Evolutionary conservation across 2,113 vertebrate species (phyloP).

Genomic region (Mormyrus iriodes): DNA sequence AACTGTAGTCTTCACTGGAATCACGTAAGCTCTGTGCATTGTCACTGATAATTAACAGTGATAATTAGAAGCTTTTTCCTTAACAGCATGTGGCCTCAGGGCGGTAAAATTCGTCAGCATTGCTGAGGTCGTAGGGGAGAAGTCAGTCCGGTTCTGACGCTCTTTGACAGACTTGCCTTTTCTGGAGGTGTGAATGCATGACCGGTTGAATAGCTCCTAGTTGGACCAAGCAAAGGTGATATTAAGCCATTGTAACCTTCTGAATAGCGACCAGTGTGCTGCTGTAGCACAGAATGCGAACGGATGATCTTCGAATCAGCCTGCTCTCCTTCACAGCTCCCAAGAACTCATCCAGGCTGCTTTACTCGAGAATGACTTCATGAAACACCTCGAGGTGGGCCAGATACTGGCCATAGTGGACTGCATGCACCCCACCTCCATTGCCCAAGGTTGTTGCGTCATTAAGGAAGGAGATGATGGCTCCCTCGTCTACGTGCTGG

Average conservation of each 20-base stretch:
- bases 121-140: background rate
- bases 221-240: background rate
- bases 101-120: background rate
- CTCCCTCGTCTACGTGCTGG: slow-evolving; percentile 59
- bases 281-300: slow-evolving; percentile 7
- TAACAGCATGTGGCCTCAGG: background rate
- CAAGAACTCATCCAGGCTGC: slow-evolving; percentile 52
- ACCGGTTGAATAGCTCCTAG: background rate
- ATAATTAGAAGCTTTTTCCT: background rate
- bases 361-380: slow-evolving; percentile 56
- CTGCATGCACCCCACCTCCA: slow-evolving; percentile 48
- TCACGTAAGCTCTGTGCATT: no score
- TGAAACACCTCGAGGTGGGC: slow-evolving; percentile 55
- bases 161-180: background rate
- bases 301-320: background rate
- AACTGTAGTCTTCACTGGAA: background rate
- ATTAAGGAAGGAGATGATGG: slow-evolving; percentile 57
- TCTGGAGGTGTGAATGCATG: background rate
- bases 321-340: slow-evolving; percentile 43
- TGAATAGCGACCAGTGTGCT: background rate
- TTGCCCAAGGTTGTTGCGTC: slow-evolving; percentile 53
- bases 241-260: background rate
- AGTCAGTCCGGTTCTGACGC: background rate
- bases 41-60: background rate
- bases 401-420: slow-evolving; percentile 53